phyloP scores from a whole-genome alignment of 2,113 vertebrate species.

The Gila orcuttii region DNA sequence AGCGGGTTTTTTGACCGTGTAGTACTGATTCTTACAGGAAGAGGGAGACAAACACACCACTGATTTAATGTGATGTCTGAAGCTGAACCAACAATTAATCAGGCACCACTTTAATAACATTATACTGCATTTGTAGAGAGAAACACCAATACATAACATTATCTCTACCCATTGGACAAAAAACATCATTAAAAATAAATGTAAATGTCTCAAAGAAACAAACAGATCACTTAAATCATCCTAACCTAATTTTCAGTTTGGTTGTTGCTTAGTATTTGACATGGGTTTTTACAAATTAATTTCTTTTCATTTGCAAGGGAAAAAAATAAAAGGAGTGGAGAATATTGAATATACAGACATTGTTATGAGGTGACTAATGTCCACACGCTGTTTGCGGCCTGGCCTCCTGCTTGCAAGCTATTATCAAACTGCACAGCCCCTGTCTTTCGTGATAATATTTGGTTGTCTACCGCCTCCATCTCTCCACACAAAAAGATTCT shows the following conservation, averaged over 20 bases:
- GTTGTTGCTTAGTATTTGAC: background rate
- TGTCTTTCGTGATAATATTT: background rate
- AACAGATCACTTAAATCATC: background rate
- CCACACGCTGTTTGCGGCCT: background rate
- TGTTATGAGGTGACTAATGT: conserved; percentile 21
- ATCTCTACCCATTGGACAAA: background rate
- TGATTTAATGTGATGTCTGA: background rate
- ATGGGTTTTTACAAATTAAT: background rate
- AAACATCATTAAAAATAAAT: background rate
- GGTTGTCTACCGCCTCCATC: background rate
- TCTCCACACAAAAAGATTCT: background rate
- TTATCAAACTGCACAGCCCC: conserved; percentile 11
- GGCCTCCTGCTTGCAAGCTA: conserved; percentile 13
- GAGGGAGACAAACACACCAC: conserved; percentile 17
- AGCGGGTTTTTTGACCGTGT: background rate
- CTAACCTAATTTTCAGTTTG: background rate
- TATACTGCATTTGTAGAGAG: background rate
- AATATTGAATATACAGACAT: background rate
- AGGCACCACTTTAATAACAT: background rate
- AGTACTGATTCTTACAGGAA: conserved; percentile 11
- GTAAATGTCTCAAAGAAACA: background rate
- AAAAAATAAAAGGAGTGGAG: background rate
- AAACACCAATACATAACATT: background rate
- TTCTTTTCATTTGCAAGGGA: background rate
- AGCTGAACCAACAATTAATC: background rate